Evolutionary conservation across 2,113 vertebrate species (phyloP).

Genomic region (Sinocyclocheilus anophthalmus): DNA sequence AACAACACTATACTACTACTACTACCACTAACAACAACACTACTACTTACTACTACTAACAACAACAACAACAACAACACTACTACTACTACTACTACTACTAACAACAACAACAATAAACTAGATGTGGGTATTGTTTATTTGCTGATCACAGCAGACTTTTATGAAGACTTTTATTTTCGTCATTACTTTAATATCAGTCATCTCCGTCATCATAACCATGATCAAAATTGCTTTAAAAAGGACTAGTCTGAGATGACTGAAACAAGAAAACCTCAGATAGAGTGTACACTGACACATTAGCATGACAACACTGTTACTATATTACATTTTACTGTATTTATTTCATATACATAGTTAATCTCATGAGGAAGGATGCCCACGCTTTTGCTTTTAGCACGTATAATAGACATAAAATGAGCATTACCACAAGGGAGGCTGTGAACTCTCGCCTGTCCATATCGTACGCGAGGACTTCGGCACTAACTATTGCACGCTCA

Average conservation of each 20-base stretch:
- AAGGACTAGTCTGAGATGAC: neutral
- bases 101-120: too few species aligned
- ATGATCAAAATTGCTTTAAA: neutral
- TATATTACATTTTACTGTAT: neutral
- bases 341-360: neutral
- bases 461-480: constrained; percentile 18
- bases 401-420: constrained; percentile 45
- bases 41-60: too few species aligned
- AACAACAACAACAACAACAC: too few species aligned
- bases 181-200: neutral
- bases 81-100: too few species aligned
- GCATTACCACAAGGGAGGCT: constrained; percentile 75
- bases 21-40: too few species aligned
- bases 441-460: constrained; percentile 75
- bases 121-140: neutral
- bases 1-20: too few species aligned
- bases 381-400: neutral
- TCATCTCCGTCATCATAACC: neutral
- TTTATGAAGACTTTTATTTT: neutral
- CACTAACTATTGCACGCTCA: constrained; percentile 56
- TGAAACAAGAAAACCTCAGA: neutral
- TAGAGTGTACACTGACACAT: neutral
- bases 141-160: neutral
- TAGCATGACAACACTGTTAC: neutral
- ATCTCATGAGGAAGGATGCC: neutral